Base-by-base conservation (phyloP, 1,140 invertebrate genomes). In the Anastrepha obliqua region DNA sequence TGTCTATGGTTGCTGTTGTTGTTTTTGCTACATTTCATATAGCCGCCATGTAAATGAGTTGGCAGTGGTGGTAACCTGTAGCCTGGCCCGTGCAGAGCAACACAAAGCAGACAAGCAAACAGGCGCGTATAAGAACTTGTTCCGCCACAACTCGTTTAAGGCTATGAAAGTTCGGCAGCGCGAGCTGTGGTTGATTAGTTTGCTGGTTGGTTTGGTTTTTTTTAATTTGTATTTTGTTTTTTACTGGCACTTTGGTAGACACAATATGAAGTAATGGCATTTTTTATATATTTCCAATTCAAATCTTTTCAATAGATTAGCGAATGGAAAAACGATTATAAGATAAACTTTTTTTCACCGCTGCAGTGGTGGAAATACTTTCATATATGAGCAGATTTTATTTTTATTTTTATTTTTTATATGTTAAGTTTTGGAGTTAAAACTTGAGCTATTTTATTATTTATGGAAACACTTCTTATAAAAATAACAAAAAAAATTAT, bases 71-170 rank as follows among this genome's bases (percentile, higher is more conserved):
- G 47, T 81, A 81, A 81, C 74, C 74, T 81, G 74, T 55, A 55
- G 74, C 17, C n/a, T 55, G 74, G 3, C 47, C 11, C 9, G 42
- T 81, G 74, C 74, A 11, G 47, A 81, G 47, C 74, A 55, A 55
- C 51, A 55, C 39, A 44, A 29, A 47, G 15, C 47, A 55, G 74
- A 55, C 47, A 17, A n/a, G 47, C 74, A 81, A n/a, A 51, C 74
- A 81, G 47, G 74, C 74, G 74, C 74, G 20, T 81, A 9, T 17
- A 81, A 81, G 74, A 81, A 81, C 74, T 81, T 81, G 74, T 81
- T 81, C 55, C 15, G 74, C 74, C 47, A 81, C 74, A 81, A 81
- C 74, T 29, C 74, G 74, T 81, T 81, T 55, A 81, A 58, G 47
- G 74, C 47, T 55, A 81, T 81, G 74, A 81, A 81, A 81, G 74